phyloP scores from a whole-genome alignment of 92 coral and sea anemone species.

The Anthopleura xanthogrammica region DNA sequence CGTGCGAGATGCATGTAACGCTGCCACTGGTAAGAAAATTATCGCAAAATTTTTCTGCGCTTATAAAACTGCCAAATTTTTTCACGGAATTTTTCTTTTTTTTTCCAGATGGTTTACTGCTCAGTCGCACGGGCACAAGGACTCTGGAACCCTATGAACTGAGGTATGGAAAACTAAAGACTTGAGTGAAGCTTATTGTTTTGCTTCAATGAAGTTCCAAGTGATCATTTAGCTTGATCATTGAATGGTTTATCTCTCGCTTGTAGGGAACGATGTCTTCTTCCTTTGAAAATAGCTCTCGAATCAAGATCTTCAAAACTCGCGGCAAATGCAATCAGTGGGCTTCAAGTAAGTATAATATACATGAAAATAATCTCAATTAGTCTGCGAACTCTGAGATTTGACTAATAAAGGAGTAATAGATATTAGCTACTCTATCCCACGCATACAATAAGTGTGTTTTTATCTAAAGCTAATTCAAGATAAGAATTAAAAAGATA shows the following conservation, averaged over 20 bases:
- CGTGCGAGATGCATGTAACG: conserved; percentile 91
- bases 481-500: background rate
- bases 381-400: background rate
- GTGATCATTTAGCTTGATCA: conserved; percentile 42
- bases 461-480: background rate
- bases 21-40: conserved; percentile 80
- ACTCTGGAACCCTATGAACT: conserved; percentile 85
- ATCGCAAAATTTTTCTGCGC: background rate
- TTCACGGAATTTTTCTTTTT: background rate
- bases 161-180: conserved; percentile 50
- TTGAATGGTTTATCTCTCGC: conserved; percentile 26
- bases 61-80: background rate
- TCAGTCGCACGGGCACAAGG: conserved; percentile 78
- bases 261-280: conserved; percentile 85
- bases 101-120: conserved; percentile 77
- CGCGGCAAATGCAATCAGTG: conserved; percentile 81
- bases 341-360: conserved; percentile 72
- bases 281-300: conserved; percentile 88
- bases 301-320: conserved; percentile 90
- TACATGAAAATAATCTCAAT: background rate
- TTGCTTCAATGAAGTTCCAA: conserved; percentile 56
- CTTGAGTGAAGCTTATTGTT: conserved; percentile 39
- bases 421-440: background rate
- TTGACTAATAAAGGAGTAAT: background rate
- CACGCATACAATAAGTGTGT: background rate